phyloP scores from a whole-genome alignment of 1,140 invertebrate genomes.

The Akabosia matsudoensis region DNA sequence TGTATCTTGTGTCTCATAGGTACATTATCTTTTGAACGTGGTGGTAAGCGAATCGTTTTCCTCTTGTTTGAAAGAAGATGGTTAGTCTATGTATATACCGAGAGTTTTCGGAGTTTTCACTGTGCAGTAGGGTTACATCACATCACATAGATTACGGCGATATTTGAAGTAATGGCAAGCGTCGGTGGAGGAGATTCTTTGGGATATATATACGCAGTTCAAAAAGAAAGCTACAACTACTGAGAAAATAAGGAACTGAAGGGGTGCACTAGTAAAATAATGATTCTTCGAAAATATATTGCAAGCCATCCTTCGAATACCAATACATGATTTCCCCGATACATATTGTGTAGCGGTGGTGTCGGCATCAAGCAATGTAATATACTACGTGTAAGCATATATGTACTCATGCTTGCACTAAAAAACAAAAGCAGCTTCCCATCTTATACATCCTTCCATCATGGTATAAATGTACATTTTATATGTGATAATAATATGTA shows the following conservation, averaged over 20 bases:
- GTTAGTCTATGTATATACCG: neutral
- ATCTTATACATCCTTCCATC: neutral
- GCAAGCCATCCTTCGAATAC: conserved; percentile 20
- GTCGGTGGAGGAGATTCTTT: no score
- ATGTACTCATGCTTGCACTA: neutral
- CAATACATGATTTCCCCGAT: neutral
- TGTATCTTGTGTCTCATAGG: conserved; percentile 5
- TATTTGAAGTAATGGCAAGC: no score
- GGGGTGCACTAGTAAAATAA: neutral
- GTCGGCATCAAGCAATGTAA: conserved; percentile 1
- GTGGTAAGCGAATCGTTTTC: conserved; percentile 4
- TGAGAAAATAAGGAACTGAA: neutral
- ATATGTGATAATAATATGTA: conserved; percentile 1
- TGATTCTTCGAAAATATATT: conserved; percentile 16
- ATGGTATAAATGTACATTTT: neutral
- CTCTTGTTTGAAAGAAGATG: neutral
- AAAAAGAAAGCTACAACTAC: no score
- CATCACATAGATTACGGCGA: no score
- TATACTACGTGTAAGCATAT: neutral
- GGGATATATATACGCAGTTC: no score
- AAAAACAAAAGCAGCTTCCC: neutral
- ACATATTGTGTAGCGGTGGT: neutral
- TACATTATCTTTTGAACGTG: conserved; percentile 18
- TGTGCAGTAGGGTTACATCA: no score
- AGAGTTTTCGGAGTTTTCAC: no score